phyloP scores from a whole-genome alignment of 1,140 invertebrate genomes.

The Globodera rostochiensis region DNA sequence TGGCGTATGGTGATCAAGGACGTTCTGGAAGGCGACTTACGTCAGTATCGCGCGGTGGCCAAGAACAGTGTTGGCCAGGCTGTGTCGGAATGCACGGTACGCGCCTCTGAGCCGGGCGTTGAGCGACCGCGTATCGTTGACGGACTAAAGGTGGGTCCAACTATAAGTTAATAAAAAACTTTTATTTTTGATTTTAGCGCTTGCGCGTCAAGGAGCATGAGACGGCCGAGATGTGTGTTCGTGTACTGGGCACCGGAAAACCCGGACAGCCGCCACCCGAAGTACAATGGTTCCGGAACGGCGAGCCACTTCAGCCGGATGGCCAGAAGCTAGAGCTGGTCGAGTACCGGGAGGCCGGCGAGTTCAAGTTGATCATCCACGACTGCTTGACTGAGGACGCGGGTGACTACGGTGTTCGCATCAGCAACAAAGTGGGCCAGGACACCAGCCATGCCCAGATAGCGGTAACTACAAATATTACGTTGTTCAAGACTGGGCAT shows the following conservation, averaged over 20 bases:
- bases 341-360: slow-evolving; percentile 60
- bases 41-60: slow-evolving; percentile 58
- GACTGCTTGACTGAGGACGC: slow-evolving; percentile 53
- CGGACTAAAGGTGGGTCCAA: slow-evolving; percentile 55
- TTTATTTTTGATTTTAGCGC: slow-evolving; percentile 10
- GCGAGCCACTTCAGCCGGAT: slow-evolving; percentile 71
- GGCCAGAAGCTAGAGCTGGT: slow-evolving; percentile 63
- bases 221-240: slow-evolving; percentile 51
- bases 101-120: slow-evolving; percentile 64
- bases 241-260: slow-evolving; percentile 53
- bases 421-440: slow-evolving; percentile 51
- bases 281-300: slow-evolving; percentile 66
- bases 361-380: slow-evolving; percentile 67
- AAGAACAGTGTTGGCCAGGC: slow-evolving; percentile 54
- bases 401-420: slow-evolving; percentile 50
- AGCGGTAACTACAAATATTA: slow-evolving; percentile 45
- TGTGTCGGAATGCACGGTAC: slow-evolving; percentile 12
- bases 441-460: slow-evolving; percentile 47
- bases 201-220: slow-evolving; percentile 54
- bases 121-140: slow-evolving; percentile 67
- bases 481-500: slow-evolving; percentile 56
- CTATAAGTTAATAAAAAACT: no score
- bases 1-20: slow-evolving; percentile 66
- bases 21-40: slow-evolving; percentile 53
- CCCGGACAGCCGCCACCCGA: slow-evolving; percentile 60